phyloP scores from a whole-genome alignment of 2,797 vertebrate species.

The Salmo trutta region DNA sequence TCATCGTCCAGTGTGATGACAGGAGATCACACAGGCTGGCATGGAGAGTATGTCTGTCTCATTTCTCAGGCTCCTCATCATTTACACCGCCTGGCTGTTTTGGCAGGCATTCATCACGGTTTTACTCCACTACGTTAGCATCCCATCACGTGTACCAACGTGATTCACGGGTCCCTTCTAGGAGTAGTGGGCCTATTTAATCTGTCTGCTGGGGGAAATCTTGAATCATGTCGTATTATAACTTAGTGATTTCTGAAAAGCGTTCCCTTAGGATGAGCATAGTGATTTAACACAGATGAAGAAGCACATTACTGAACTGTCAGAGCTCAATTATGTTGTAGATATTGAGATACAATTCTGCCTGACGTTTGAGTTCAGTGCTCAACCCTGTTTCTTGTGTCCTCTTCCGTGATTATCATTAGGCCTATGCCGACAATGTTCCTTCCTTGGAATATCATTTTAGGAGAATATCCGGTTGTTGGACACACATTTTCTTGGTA shows the following conservation, averaged over 20 bases:
- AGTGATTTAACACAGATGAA: background rate
- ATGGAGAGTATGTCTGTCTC: constrained; percentile 35
- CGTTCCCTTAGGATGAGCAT: background rate
- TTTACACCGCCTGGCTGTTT: constrained; percentile 41
- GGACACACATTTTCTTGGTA: background rate
- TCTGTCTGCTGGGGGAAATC: constrained; percentile 6
- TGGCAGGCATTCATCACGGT: constrained; percentile 50
- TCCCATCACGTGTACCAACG: constrained; percentile 28
- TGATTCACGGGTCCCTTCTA: constrained; percentile 46
- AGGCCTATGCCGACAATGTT: background rate
- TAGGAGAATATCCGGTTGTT: no score
- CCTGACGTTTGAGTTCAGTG: background rate
- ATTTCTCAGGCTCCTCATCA: constrained; percentile 27
- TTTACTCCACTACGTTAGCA: constrained; percentile 43
- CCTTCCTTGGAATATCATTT: no score
- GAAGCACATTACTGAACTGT: background rate
- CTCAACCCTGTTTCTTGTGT: background rate
- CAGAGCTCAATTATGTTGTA: background rate
- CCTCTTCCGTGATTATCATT: background rate
- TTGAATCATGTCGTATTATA: background rate
- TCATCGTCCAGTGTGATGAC: constrained; percentile 20
- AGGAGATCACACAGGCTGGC: constrained; percentile 9
- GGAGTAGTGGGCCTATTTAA: constrained; percentile 22
- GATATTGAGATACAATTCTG: background rate
- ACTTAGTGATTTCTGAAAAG: background rate